These are phyloP conservation scores for Xylota segnis DNA, from an alignment of 2,888 invertebrate species.

Conservation along the genomic window DNA sequence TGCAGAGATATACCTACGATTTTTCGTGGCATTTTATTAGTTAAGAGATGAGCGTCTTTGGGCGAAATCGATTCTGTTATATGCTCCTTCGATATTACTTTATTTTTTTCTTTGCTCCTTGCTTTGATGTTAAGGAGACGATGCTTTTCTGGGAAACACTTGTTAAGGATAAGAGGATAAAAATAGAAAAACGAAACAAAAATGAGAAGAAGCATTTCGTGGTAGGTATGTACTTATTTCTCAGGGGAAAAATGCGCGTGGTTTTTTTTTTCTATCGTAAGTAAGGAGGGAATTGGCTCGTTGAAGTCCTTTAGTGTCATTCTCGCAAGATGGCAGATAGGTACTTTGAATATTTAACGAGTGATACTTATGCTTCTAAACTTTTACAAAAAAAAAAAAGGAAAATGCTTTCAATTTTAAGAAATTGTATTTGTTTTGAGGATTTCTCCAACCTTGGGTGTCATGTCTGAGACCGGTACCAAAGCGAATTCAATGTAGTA, in stretches of 20 bases:
- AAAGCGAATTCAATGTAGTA: neutral
- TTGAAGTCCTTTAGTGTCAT: conserved; percentile 9
- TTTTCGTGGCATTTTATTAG: conserved; percentile 3
- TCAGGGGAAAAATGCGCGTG: neutral
- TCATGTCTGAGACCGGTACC: neutral
- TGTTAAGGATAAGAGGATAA: conserved; percentile 35
- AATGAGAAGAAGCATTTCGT: conserved; percentile 1
- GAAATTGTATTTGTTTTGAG: neutral
- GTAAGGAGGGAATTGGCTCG: conserved; percentile 15
- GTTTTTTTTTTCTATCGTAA: neutral
- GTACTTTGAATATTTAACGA: conserved; percentile 25
- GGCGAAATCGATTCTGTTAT: conserved; percentile 29
- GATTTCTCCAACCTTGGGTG: neutral
- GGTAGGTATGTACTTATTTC: conserved; percentile 10
- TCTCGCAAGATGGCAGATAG: neutral
- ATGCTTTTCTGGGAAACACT: conserved; percentile 9
- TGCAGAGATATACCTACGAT: conserved; percentile 6
- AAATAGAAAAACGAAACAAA: conserved; percentile 33
- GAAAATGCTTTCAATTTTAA: conserved; percentile 2
- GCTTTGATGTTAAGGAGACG: conserved; percentile 17
- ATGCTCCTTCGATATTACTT: conserved; percentile 24
- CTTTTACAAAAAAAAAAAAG: neutral
- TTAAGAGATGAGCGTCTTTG: neutral
- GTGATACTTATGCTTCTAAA: conserved; percentile 2
- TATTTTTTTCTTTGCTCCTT: neutral